phyloP scores from a whole-genome alignment of 2,113 vertebrate species.

The Dasyornis broadbenti region DNA sequence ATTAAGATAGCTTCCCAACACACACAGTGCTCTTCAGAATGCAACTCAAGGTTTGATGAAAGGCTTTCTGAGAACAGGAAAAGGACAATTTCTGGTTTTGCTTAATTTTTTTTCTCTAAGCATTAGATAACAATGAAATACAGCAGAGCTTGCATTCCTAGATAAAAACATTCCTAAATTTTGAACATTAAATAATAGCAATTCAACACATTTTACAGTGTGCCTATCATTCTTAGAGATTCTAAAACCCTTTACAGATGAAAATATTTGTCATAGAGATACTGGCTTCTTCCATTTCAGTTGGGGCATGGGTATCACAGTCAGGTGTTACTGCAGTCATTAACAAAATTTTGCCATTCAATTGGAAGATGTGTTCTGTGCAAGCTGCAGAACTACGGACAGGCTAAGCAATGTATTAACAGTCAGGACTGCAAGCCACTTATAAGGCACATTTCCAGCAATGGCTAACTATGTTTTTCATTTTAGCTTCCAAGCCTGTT shows the following conservation, averaged over 20 bases:
- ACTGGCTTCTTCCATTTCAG: background rate
- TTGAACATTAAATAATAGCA: background rate
- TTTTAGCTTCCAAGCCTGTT: background rate
- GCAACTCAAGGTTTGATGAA: background rate
- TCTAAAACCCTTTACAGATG: background rate
- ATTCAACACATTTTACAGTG: background rate
- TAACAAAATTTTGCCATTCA: background rate
- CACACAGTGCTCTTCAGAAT: background rate
- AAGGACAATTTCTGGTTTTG: background rate
- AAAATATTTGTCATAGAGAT: background rate
- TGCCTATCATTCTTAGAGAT: background rate
- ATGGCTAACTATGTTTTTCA: background rate
- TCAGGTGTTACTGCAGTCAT: background rate
- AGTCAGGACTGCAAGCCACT: background rate
- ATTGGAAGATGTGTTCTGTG: background rate
- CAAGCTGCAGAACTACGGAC: background rate
- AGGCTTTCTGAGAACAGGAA: background rate
- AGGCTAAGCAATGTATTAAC: background rate
- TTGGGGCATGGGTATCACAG: background rate
- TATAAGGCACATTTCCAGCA: background rate
- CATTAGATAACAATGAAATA: background rate
- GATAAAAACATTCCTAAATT: background rate
- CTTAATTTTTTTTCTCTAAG: background rate
- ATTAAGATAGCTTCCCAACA: background rate
- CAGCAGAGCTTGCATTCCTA: background rate